Conservation (phyloP, 2,888 invertebrate species). For the Cylindroiulus punctatus region DNA sequence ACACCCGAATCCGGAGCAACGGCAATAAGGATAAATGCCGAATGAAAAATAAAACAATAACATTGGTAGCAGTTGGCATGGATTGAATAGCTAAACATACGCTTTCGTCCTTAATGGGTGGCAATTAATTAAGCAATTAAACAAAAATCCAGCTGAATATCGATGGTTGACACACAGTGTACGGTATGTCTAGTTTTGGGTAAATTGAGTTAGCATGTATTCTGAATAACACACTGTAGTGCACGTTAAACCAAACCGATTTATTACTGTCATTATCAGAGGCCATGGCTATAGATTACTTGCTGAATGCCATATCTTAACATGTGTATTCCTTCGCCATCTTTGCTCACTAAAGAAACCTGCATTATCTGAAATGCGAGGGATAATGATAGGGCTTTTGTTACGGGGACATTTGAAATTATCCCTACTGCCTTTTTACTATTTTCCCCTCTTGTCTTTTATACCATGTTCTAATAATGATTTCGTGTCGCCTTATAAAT, state of each 20-base stretch:
- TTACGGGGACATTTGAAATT: neutral
- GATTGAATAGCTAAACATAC: neutral
- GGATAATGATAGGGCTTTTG: conserved; percentile 31
- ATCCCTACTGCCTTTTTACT: neutral
- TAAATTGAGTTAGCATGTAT: too few relatives aligned
- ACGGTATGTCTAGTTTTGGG: too few relatives aligned
- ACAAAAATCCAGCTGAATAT: neutral
- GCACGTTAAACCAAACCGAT: too few relatives aligned
- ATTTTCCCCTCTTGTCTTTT: neutral
- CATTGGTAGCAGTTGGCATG: neutral
- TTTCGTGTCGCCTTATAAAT: conserved; percentile 18
- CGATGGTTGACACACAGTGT: too few relatives aligned
- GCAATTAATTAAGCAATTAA: conserved; percentile 26
- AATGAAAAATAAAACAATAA: conserved; percentile 33
- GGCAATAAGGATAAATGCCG: conserved; percentile 23
- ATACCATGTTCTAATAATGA: conserved; percentile 9
- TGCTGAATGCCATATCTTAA: too few relatives aligned
- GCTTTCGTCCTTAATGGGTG: neutral
- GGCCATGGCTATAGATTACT: too few relatives aligned
- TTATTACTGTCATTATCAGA: too few relatives aligned
- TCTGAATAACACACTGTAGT: too few relatives aligned
- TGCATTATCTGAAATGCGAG: neutral
- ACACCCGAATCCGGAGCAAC: conserved; percentile 8
- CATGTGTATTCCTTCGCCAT: neutral
- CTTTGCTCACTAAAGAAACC: neutral